Conservation (phyloP, 2,888 invertebrate species). For the Chloroclysta siterata region DNA sequence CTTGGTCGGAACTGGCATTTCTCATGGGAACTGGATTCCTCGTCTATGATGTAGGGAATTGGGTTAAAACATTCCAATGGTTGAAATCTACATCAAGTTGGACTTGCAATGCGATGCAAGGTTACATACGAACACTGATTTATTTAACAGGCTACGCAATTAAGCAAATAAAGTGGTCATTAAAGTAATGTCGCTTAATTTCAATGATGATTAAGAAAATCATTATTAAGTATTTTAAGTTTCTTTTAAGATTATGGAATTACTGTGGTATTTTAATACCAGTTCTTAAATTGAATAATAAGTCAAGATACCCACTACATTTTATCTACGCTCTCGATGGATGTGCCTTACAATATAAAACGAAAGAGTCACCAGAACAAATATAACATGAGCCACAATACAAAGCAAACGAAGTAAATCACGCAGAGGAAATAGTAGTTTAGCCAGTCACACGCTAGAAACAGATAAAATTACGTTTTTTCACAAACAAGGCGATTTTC, state of each 20-base stretch:
- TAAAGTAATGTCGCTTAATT: conserved; percentile 17
- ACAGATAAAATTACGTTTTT: conserved; percentile 38
- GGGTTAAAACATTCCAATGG: neutral
- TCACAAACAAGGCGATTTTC: conserved; percentile 51
- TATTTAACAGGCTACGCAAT: conserved; percentile 12
- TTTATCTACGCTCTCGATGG: neutral
- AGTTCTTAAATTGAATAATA: neutral
- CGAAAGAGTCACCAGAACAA: conserved; percentile 4
- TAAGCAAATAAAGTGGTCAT: conserved; percentile 14
- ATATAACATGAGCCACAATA: conserved; percentile 3
- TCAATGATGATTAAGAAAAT: conserved; percentile 13
- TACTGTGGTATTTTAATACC: neutral
- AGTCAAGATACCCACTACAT: neutral
- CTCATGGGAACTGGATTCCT: conserved; percentile 16
- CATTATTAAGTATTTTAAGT: conserved; percentile 1
- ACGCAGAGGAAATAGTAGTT: conserved; percentile 29
- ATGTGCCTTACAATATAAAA: neutral
- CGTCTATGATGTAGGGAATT: conserved; percentile 6
- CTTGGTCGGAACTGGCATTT: conserved; percentile 13
- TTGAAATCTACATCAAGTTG: neutral
- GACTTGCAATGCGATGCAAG: conserved; percentile 11
- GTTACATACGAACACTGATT: neutral
- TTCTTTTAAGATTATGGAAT: neutral
- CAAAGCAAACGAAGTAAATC: conserved; percentile 26
- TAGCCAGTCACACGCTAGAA: conserved; percentile 28